These are phyloP conservation scores for Limosa lapponica DNA, from an alignment of 2,797 vertebrate species.

Conservation along the genomic window DNA sequence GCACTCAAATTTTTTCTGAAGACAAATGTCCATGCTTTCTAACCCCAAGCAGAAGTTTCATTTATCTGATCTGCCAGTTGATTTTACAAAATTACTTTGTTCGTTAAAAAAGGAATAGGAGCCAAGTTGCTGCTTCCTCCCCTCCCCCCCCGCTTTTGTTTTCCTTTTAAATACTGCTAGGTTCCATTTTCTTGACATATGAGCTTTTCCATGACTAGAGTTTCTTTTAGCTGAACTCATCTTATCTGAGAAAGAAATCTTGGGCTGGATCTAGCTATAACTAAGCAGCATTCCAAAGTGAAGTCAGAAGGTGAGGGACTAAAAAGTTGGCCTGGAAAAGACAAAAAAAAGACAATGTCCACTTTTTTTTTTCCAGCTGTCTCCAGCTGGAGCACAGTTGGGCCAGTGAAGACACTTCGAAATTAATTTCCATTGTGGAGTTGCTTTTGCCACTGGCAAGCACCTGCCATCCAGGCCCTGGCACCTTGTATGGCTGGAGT, in stretches of 20 bases:
- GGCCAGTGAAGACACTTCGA: neutral
- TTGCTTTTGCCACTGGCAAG: neutral
- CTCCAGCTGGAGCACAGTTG: neutral
- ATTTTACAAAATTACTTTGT: slow-evolving; percentile 27
- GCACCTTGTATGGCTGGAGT: fast-evolving
- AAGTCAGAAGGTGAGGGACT: slow-evolving; percentile 26
- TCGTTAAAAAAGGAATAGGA: neutral
- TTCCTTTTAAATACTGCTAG: neutral
- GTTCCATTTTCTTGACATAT: neutral
- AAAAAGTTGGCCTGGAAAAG: neutral
- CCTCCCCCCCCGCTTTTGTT: neutral
- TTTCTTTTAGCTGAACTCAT: neutral
- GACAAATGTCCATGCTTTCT: neutral
- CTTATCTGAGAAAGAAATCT: slow-evolving; percentile 35
- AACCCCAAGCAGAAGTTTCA: slow-evolving; percentile 11
- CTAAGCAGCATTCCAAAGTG: neutral
- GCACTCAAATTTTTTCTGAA: neutral
- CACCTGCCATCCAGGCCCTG: neutral
- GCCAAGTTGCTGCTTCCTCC: neutral
- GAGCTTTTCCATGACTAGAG: neutral
- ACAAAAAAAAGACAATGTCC: neutral
- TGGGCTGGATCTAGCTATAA: slow-evolving; percentile 1
- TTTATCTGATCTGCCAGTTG: slow-evolving; percentile 21
- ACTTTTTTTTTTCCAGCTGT: neutral
- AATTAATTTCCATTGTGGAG: neutral